These are phyloP conservation scores for Cynoglossus semilaevis DNA, from an alignment of 2,113 vertebrate species.

Conservation along the genomic window DNA sequence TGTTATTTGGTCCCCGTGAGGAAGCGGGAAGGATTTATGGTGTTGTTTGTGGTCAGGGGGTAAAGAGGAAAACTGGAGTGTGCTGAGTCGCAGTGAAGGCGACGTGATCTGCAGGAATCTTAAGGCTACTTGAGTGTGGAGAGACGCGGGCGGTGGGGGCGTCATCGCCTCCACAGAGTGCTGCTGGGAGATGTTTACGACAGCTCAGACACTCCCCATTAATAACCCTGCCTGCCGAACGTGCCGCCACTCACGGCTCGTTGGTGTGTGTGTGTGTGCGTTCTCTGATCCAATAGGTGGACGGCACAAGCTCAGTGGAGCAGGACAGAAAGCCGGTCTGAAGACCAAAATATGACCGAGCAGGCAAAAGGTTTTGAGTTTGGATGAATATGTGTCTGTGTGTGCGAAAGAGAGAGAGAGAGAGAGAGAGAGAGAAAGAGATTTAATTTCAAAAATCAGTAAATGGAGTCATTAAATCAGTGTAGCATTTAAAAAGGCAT, in stretches of 20 bases:
- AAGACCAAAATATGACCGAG: conserved; percentile 43
- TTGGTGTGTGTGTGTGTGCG: conserved; percentile 13
- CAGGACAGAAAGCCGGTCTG: conserved; percentile 37
- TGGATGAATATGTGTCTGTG: conserved; percentile 1
- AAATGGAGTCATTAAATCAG: background rate
- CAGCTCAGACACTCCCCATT: conserved; percentile 68
- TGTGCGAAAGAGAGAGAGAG: no score
- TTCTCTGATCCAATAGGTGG: conserved; percentile 9
- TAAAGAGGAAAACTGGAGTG: conserved; percentile 32
- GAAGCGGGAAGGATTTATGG: conserved; percentile 56
- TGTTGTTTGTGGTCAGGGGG: conserved; percentile 54
- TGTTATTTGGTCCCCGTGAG: conserved; percentile 38
- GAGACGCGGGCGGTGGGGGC: conserved; percentile 28
- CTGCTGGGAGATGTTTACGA: conserved; percentile 67
- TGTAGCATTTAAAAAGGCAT: background rate
- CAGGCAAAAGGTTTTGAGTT: conserved; percentile 23
- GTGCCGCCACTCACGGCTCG: conserved; percentile 20
- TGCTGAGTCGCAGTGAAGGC: conserved; percentile 31
- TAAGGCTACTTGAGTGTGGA: conserved; percentile 50
- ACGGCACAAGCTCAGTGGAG: conserved; percentile 38
- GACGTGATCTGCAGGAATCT: conserved; percentile 44
- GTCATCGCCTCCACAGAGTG: conserved; percentile 49
- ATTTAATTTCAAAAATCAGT: no score
- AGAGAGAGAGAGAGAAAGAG: no score
- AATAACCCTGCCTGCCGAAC: conserved; percentile 58